Base-by-base conservation (phyloP, 2,797 vertebrate genomes). In the Sandelia bainsii region DNA sequence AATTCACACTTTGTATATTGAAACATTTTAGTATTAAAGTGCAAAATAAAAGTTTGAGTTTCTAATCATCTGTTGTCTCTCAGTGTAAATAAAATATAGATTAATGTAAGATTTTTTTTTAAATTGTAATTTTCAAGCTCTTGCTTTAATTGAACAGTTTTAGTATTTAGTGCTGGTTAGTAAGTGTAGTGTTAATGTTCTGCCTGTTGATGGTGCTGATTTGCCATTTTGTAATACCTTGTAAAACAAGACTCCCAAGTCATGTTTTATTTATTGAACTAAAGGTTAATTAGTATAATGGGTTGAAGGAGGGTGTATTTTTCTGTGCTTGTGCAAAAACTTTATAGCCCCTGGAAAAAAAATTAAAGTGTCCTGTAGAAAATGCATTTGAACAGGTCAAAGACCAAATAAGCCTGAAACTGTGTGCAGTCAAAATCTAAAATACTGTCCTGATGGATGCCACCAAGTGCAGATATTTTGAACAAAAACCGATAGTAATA, bases 11-110 rank as follows among this genome's bases (percentile, higher is more conserved):
- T 78, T 87, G 77, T 94, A 87, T 91, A 89, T 78, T 90, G 82
- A 87, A 76, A 58, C 89, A 82, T 84, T 87, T 91, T 89, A 90
- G 91, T 87, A 84, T 84, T 91, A 86, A 81, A n/a, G 82, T 94
- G 84, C 87, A 87, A 91, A 94, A 93, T 92, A 93, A 92, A 93
- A 75, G 69, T 84, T 86, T 80, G 81, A 82, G 85, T 90, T 93
- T 91, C 82, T 89, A 74, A 88, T 83, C 72, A 79, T 62, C 75
- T 93, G 82, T 88, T 51, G 84, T 91, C 82, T 93, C 75, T 91
- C 40, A 74, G 79, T 91, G 75, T 87, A 80, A 77, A 82, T 69
- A 12, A 72, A 45, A 10, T 76, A 5, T 69, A 69, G 54, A 57
- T 68, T 20, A 19, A 46, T 62, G 0, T 27, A 56, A 52, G n/a